phyloP scores from a whole-genome alignment of 2,797 vertebrate genomes.

The Parauchenoglanis ngamensis region DNA sequence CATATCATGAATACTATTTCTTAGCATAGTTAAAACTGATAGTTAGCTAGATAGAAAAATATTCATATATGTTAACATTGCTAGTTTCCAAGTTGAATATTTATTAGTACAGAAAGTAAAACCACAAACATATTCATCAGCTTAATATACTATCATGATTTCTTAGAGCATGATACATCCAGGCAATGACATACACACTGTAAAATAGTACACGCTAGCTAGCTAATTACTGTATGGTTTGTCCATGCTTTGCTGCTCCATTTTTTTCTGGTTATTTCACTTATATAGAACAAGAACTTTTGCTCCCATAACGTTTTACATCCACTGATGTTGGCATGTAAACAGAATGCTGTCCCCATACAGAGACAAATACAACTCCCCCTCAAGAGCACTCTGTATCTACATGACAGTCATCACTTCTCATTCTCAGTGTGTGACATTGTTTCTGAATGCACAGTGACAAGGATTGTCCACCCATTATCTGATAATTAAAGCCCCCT shows the following conservation, averaged over 20 bases:
- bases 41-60: neutral
- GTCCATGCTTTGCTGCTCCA: neutral
- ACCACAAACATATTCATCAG: neutral
- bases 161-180: neutral
- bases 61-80: neutral
- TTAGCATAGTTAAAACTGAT: neutral
- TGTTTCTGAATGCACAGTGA: constrained; percentile 72
- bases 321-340: neutral
- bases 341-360: neutral
- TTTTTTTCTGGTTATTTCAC: neutral
- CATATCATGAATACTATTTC: neutral
- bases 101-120: neutral
- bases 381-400: constrained; percentile 12
- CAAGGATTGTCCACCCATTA: constrained; percentile 67
- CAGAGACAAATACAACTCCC: constrained; percentile 9
- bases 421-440: constrained; percentile 36
- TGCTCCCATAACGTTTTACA: no score
- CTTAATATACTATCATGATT: neutral
- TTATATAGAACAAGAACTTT: neutral
- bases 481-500: constrained; percentile 69
- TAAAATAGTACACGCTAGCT: neutral
- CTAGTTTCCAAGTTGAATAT: neutral
- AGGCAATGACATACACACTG: neutral
- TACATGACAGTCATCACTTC: constrained; percentile 32
- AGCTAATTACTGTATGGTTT: neutral